Conservation (phyloP, 2,797 vertebrate genomes). For the Calcarius lapponicus region DNA sequence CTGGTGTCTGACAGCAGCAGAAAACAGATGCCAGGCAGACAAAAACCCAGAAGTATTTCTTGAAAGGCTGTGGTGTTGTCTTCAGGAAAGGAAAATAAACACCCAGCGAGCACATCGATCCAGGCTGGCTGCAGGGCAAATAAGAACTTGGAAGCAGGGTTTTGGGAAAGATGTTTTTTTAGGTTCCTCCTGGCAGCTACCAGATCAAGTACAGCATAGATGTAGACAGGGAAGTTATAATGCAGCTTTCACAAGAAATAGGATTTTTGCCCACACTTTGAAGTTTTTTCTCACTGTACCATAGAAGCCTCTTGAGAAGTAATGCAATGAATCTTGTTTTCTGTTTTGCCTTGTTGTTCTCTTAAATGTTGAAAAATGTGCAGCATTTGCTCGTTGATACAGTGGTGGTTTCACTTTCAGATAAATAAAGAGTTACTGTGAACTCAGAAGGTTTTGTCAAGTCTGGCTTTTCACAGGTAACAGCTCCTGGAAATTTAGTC, state of each 20-base stretch:
- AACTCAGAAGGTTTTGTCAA: slow-evolving; percentile 14
- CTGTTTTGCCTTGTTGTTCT: background rate
- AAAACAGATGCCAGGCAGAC: background rate
- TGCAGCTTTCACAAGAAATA: background rate
- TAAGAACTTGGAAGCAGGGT: background rate
- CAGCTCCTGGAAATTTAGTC: slow-evolving; percentile 41
- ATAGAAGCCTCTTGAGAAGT: background rate
- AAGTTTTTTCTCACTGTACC: background rate
- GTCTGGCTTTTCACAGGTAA: background rate
- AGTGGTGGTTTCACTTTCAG: background rate
- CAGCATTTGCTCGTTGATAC: background rate
- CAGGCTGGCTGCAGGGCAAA: background rate
- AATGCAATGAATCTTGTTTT: background rate
- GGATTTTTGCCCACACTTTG: background rate
- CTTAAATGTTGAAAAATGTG: background rate
- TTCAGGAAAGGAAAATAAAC: background rate
- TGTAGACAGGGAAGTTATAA: background rate
- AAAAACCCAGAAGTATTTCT: background rate
- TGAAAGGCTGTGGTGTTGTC: background rate
- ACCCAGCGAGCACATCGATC: fast-evolving
- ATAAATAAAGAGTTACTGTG: background rate
- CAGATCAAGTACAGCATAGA: background rate
- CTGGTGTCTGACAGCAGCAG: background rate
- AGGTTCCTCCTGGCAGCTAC: background rate
- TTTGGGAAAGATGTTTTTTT: background rate